These are phyloP conservation scores for Neoascia interrupta DNA, from an alignment of 2,888 invertebrate species.

Conservation along the genomic window DNA sequence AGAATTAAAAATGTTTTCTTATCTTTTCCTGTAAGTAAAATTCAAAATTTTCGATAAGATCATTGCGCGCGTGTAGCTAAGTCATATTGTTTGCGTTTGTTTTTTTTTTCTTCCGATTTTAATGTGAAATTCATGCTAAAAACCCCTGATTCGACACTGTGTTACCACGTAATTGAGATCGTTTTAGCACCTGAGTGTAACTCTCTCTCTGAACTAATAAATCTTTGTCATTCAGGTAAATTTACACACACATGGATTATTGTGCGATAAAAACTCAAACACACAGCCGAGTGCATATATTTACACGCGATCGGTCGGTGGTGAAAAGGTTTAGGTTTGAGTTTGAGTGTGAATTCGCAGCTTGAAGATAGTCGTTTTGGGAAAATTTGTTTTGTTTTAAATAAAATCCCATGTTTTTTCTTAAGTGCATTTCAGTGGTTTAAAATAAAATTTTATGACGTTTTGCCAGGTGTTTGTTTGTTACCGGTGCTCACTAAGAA, in stretches of 20 bases:
- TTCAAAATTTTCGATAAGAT: conserved; percentile 43
- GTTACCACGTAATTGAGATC: conserved; percentile 43
- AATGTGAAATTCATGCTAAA: conserved; percentile 34
- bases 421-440: not conserved
- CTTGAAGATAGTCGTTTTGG: too few relatives aligned
- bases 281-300: not conserved
- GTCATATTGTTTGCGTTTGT: not conserved
- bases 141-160: conserved; percentile 33
- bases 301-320: too few relatives aligned
- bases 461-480: conserved; percentile 48
- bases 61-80: conserved; percentile 27
- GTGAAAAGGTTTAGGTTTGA: too few relatives aligned
- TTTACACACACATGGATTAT: not conserved
- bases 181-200: conserved; percentile 57
- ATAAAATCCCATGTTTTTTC: too few relatives aligned
- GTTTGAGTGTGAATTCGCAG: too few relatives aligned
- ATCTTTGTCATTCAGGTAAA: not conserved
- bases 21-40: conserved; percentile 38
- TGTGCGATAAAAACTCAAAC: not conserved
- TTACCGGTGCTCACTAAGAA: conserved; percentile 37
- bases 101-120: conserved; percentile 12
- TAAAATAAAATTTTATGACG: conserved; percentile 43
- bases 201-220: conserved; percentile 15
- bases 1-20: conserved; percentile 43
- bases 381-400: too few relatives aligned